Evolutionary conservation across 92 coral and sea anemone genomes (phyloP).

Genomic region (Epizoanthus illoricatus): DNA sequence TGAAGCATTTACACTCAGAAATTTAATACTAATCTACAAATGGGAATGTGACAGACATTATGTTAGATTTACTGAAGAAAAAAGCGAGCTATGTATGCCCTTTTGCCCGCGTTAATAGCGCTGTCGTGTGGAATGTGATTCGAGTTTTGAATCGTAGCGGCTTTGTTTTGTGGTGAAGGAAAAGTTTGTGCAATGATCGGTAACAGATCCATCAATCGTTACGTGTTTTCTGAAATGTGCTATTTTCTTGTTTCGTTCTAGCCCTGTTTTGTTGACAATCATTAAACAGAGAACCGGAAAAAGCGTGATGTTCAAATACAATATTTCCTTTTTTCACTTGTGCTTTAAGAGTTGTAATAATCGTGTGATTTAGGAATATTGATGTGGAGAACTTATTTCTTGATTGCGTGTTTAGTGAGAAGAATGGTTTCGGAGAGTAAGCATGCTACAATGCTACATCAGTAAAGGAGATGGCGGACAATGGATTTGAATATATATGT

Average conservation of each 20-base stretch:
- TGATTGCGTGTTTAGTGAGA: too few species aligned
- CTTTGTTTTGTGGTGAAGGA: not conserved
- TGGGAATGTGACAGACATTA: not conserved
- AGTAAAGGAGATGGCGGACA: too few species aligned
- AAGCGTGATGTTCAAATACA: not conserved
- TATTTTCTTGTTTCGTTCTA: not conserved
- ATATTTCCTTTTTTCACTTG: not conserved
- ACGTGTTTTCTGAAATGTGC: not conserved
- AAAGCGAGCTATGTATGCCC: not conserved
- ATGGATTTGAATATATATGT: too few species aligned
- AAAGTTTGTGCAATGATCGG: not conserved
- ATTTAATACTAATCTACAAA: not conserved
- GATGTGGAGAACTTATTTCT: not conserved
- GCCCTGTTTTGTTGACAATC: not conserved
- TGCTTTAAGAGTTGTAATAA: not conserved
- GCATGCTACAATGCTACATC: too few species aligned
- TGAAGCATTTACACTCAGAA: constrained; percentile 12
- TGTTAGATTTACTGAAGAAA: not conserved
- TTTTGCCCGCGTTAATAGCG: not conserved
- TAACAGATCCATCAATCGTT: not conserved
- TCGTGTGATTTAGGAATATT: not conserved
- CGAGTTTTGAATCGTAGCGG: not conserved
- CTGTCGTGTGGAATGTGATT: too few species aligned
- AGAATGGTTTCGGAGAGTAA: not conserved
- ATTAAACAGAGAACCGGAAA: constrained; percentile 23